Conservation (phyloP, 2,888 invertebrate genomes). For the Drosophila heteroneura region DNA sequence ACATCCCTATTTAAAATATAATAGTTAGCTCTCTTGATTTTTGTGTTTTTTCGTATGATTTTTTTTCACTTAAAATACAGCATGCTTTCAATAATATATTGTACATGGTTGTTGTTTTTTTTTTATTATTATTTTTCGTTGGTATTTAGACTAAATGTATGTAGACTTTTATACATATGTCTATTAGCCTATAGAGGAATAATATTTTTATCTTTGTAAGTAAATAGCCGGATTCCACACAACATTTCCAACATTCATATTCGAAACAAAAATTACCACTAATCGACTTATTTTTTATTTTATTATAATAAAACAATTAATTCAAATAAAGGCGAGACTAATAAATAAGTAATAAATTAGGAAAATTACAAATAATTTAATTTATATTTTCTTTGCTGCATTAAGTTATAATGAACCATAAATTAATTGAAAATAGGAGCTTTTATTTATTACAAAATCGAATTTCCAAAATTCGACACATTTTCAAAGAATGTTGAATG, state of each 20-base stretch:
- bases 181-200: slow-evolving; percentile 11
- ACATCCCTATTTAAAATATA: not conserved
- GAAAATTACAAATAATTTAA: not conserved
- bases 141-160: slow-evolving; percentile 12
- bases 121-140: slow-evolving; percentile 7
- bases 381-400: not conserved
- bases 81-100: slow-evolving; percentile 26
- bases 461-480: not conserved
- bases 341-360: not conserved
- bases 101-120: not conserved
- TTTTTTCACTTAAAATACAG: slow-evolving; percentile 7
- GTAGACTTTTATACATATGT: slow-evolving; percentile 9
- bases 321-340: not conserved
- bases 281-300: not conserved
- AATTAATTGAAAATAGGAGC: not conserved
- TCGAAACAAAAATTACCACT: not conserved
- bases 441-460: not conserved
- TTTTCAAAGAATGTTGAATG: not conserved
- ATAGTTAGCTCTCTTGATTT: not conserved
- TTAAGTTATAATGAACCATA: not conserved
- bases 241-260: not conserved
- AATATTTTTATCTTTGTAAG: not conserved
- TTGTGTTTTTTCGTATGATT: not conserved
- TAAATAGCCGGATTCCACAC: not conserved
- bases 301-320: not conserved